Evolutionary conservation across 2,113 vertebrate genomes (phyloP), one percentile per base, ranked within the genome.

Genomic region (Corapipo altera): DNA sequence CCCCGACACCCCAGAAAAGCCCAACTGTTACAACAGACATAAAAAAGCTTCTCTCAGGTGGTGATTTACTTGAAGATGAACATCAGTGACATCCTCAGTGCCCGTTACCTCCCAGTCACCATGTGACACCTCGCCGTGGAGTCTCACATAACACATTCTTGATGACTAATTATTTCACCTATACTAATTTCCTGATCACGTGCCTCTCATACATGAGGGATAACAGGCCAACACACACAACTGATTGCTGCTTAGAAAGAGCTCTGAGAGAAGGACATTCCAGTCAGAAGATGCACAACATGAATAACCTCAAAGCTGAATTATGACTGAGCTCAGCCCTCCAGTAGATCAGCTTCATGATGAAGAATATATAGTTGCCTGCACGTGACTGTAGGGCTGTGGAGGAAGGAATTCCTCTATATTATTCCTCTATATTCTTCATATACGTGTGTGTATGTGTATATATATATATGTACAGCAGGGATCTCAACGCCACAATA

Each of bases 361-460:
- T 16, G 22, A 55, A 43, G 26, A 54, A 39, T 0, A 20, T 4
- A 21, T 0, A 43, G 21, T 0, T n/a, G 27, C 28, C n/a, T 6
- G 12, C 21, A 90, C 20, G 1, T 59, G 64, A 41, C 16, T 4
- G 3, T 1, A 27, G 16, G 1, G 43, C 58, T 20, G 17, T 7
- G 20, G 1, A 20, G 16, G 27, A 51, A 80, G 20, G 26, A 72
- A 92, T 28, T 20, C 26, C 55, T 58, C 19, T 21, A 0, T 5
- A 30, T 67, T 39, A 39, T 10, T 46, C 6, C 8, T 39, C 52
- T 17, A 15, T 6, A 39, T 61, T 6, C 17, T 10, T 7, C 9
- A 61, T 3, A 3, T 3, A 7, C 0, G 12, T 4, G 5, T 4
- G 2, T 2, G 3, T 8, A 12, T 4, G 1, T 2, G 3, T 9